Percentiles rank a stretch among this genome's conserved stretches.
Conservation (phyloP, 2,888 invertebrate genomes). For the Barypeithes pellucidus region DNA sequence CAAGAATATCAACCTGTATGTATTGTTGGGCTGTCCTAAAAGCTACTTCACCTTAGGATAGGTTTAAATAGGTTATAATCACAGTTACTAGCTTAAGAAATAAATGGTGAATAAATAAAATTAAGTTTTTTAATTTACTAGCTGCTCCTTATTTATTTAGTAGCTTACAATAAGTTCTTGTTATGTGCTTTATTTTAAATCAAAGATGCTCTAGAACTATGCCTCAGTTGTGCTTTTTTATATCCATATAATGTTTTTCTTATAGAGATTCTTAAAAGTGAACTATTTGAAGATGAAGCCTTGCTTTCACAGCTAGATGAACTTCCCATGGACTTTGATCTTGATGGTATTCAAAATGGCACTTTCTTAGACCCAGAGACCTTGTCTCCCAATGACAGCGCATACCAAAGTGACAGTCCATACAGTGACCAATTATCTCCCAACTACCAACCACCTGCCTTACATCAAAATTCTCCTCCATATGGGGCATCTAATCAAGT, state of each 20-base stretch:
- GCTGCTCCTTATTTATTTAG: no score
- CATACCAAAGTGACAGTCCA: conserved; percentile 47
- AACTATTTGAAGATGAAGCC: conserved; percentile 73
- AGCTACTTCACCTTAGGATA: no score
- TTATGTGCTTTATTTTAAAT: no score
- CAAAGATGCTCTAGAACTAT: background rate
- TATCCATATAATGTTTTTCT: conserved; percentile 7
- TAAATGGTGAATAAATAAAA: no score
- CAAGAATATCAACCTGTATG: no score
- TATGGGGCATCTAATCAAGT: conserved; percentile 54
- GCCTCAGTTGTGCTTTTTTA: background rate
- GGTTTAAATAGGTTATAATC: no score
- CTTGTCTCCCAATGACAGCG: conserved; percentile 55
- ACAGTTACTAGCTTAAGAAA: no score
- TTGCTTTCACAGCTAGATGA: conserved; percentile 72
- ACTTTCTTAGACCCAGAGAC: conserved; percentile 61
- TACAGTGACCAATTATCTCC: conserved; percentile 61
- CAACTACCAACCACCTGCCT: conserved; percentile 49
- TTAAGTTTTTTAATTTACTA: no score
- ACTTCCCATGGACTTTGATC: conserved; percentile 72
- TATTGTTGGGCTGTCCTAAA: no score
- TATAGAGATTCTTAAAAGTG: conserved; percentile 73
- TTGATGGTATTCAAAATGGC: conserved; percentile 65
- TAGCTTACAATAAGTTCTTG: no score
- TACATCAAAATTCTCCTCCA: conserved; percentile 42